Evolutionary conservation across 2,113 vertebrate genomes (phyloP), one percentile per base, ranked within the genome.

Genomic region (Aplodontia rufa): DNA sequence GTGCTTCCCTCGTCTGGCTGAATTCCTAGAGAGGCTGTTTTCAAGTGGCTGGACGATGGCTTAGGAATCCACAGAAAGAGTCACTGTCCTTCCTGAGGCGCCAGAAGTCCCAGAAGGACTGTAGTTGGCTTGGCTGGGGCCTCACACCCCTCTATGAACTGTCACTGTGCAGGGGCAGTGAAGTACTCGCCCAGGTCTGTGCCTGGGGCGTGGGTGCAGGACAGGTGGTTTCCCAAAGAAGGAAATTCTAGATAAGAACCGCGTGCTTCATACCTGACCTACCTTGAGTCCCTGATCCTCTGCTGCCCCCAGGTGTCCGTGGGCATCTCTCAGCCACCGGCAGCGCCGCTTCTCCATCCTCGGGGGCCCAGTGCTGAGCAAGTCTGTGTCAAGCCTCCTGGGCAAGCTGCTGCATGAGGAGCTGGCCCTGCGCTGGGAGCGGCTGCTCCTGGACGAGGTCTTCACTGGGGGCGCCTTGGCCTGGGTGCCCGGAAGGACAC

Each of bases 401-500:
- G 98, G 98, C 0, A 91, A 97, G 5, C 97, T 99, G 86, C 97
- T 99, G 42, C 91, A 98, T 0, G 98, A 99, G 90, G 99, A 99
- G 96, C 98, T 99, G 97, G 95, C 71, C 0, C 47, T 96, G 35
- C 98, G 98, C 69, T 98, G 98, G 94, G 95, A 98, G 5, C 91
- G 88, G 68, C 68, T 98, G 64, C 93, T 98, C 74, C 98, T 99
- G 90, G 98, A 97, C 0, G 98, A 98, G 6, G 51, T 71, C 14
- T 80, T 96, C 90, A 99, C 99, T 0, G 99, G 99, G 9, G 99
- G 99, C 0, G 98, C 98, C 0, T 83, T 99, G 45, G 98, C 96
- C 13, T 99, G 98, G 91, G 20, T 98, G 42, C 98, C 98, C 0
- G 83, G 95, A 11, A 82, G 94, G 30, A 45, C 71, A 0, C 11